These are phyloP conservation scores for Epinephelus coioides DNA, from an alignment of 2,797 vertebrate species.

Conservation along the genomic window DNA sequence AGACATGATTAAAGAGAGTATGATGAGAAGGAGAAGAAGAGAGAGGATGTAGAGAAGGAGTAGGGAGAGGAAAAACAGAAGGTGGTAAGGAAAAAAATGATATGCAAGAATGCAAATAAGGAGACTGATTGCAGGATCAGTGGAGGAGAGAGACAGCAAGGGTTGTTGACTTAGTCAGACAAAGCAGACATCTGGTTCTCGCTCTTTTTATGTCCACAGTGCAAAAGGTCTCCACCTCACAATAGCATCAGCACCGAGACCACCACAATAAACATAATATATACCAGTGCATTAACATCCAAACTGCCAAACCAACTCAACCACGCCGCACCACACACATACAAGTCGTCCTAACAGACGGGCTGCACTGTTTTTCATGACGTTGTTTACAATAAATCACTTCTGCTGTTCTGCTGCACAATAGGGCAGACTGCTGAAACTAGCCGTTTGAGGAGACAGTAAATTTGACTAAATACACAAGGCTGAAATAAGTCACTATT, in stretches of 20 bases:
- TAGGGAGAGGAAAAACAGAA: not conserved
- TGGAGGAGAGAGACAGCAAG: constrained; percentile 26
- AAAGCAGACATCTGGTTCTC: constrained; percentile 77
- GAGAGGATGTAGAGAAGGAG: not conserved
- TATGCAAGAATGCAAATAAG: constrained; percentile 38
- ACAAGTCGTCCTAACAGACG: constrained; percentile 48
- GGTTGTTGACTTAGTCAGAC: constrained; percentile 72
- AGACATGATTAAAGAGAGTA: not conserved
- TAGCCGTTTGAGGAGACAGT: constrained; percentile 10
- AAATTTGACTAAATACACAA: constrained; percentile 37
- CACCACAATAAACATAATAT: constrained; percentile 62
- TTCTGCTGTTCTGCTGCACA: constrained; percentile 35
- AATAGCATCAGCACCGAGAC: constrained; percentile 62
- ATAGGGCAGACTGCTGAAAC: constrained; percentile 33
- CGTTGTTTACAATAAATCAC: constrained; percentile 51
- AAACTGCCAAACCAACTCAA: constrained; percentile 40
- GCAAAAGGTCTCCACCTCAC: constrained; percentile 66
- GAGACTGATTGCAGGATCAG: not conserved
- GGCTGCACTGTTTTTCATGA: constrained; percentile 16
- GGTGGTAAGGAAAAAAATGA: not conserved
- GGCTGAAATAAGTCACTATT: constrained; percentile 24
- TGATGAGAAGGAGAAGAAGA: not conserved
- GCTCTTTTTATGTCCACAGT: constrained; percentile 49
- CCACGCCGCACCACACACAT: constrained; percentile 25
- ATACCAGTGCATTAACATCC: constrained; percentile 65